These are phyloP conservation scores for Drosophila fulvimacula DNA, from an alignment of 2,888 invertebrate species.

Conservation along the genomic window DNA sequence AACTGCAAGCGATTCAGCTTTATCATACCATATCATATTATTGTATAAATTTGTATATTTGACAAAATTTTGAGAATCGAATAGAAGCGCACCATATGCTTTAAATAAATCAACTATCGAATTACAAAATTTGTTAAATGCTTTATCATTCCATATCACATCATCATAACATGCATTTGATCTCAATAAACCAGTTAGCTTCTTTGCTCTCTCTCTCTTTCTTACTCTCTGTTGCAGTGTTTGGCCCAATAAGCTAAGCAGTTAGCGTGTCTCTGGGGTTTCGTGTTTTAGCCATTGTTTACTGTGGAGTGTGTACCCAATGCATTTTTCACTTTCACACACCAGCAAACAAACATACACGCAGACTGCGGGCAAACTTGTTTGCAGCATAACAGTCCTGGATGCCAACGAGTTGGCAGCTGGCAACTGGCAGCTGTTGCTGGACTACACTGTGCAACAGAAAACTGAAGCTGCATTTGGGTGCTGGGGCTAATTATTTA, in stretches of 20 bases:
- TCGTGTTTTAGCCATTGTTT: constrained; percentile 24
- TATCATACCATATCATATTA: not conserved
- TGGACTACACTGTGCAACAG: constrained; percentile 33
- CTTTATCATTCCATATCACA: not conserved
- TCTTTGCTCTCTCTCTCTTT: not conserved
- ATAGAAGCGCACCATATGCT: not conserved
- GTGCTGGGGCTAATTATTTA: constrained; percentile 62
- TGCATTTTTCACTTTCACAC: constrained; percentile 65
- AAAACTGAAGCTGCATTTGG: constrained; percentile 41
- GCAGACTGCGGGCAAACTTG: constrained; percentile 42
- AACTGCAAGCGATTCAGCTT: not conserved
- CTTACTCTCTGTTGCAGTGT: not conserved
- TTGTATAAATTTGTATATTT: not conserved
- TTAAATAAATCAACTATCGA: not conserved
- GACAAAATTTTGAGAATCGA: not conserved
- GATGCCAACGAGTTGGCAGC: constrained; percentile 43
- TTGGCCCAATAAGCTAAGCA: constrained; percentile 45
- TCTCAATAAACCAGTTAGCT: constrained; percentile 18
- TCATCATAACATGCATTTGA: constrained; percentile 12
- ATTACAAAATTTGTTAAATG: not conserved
- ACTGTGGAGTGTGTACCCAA: constrained; percentile 24
- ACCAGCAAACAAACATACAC: constrained; percentile 32
- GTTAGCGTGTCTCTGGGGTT: constrained; percentile 42
- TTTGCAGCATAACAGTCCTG: constrained; percentile 50
- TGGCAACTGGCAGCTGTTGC: constrained; percentile 33